These are phyloP conservation scores for Drosophila miranda DNA, from an alignment of 1,140 invertebrate species.

Conservation along the genomic window DNA sequence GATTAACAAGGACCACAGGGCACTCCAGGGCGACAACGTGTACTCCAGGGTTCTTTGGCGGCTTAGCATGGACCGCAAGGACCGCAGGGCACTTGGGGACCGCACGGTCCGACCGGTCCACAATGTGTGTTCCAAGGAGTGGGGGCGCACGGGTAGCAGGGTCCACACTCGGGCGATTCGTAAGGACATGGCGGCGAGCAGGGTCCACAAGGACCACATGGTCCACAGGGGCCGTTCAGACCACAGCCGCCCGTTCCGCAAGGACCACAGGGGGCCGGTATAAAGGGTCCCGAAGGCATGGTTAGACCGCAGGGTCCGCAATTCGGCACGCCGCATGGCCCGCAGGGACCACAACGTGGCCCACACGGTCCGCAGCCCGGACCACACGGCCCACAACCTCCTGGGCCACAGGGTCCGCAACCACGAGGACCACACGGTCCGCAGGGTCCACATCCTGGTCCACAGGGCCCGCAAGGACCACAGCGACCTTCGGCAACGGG, in stretches of 20 bases:
- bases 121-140: constrained; percentile 77
- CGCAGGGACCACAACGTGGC: constrained; percentile 62
- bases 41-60: too few species aligned
- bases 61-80: constrained; percentile 65
- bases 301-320: constrained; percentile 70
- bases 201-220: constrained; percentile 58
- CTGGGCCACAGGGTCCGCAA: constrained; percentile 62
- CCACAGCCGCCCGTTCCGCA: constrained; percentile 44
- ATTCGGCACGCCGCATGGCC: constrained; percentile 58
- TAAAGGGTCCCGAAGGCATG: constrained; percentile 68
- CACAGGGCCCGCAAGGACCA: constrained; percentile 68
- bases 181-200: constrained; percentile 71
- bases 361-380: constrained; percentile 55
- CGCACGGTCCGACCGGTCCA: constrained; percentile 68
- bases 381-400: constrained; percentile 25
- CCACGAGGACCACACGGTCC: constrained; percentile 57
- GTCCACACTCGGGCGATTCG: constrained; percentile 71
- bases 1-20: too few species aligned
- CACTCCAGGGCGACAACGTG: too few species aligned
- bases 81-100: constrained; percentile 70
- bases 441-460: constrained; percentile 67
- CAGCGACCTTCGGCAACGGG: constrained; percentile 64
- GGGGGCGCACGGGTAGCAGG: constrained; percentile 71
- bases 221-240: constrained; percentile 55
- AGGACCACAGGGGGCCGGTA: constrained; percentile 62